Conservation (phyloP, 2,113 vertebrate species). For the Todiramphus saurophagus region DNA sequence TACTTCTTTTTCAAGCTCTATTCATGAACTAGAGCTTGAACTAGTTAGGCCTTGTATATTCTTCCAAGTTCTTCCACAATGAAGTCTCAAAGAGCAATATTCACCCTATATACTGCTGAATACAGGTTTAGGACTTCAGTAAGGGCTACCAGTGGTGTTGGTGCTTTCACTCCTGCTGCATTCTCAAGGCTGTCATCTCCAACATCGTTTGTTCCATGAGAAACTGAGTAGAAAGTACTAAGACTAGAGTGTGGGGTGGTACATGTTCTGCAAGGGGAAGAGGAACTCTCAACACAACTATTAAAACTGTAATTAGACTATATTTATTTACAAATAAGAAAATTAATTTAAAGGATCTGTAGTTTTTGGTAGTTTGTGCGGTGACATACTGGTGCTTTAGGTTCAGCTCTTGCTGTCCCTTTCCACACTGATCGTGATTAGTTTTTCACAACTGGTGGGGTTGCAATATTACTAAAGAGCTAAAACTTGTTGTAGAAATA, state of each 20-base stretch:
- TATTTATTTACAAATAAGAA: not conserved
- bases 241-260: no score
- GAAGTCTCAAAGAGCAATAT: not conserved
- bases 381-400: not conserved
- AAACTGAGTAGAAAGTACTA: not conserved
- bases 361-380: not conserved
- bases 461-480: not conserved
- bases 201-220: not conserved
- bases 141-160: fast-evolving
- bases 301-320: not conserved
- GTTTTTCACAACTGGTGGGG: not conserved
- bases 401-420: not conserved
- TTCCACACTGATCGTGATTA: not conserved
- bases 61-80: not conserved
- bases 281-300: not conserved
- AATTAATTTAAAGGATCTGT: not conserved
- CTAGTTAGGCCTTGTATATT: not conserved
- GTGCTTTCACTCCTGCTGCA: not conserved
- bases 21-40: not conserved
- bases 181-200: not conserved
- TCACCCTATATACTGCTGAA: not conserved
- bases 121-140: not conserved
- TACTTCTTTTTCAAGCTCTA: not conserved
- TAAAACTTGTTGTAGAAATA: not conserved
- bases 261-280: not conserved